Evolutionary conservation across 1,140 invertebrate species (phyloP), one percentile per base, ranked within the genome.

Genomic region (Drosophila elegans): DNA sequence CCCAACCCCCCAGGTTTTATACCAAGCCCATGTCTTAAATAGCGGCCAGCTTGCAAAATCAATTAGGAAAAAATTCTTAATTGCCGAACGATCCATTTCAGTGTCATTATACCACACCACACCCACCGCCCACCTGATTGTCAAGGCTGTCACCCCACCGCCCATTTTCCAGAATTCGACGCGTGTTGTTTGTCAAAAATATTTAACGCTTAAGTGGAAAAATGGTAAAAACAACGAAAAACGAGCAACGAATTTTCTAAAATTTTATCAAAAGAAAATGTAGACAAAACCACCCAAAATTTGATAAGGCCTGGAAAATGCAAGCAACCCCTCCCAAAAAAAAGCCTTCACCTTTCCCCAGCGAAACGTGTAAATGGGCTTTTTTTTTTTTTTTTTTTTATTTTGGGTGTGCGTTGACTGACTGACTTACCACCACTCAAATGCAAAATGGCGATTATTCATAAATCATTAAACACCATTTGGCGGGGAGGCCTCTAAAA

Each of bases 381-480:
- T 83, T 86, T 48, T 12, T 46, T 46, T 29, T 46, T 0, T 1
- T 51, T 76, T 83, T 51, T 52, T 49, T 52, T 83, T 51, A 36
- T 49, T 52, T 51, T 5, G 59, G 75, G 29, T 63, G 38, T 16
- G 68, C 61, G 53, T 72, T 72, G 68, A 72, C 66, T 69, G 66
- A 62, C 57, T 69, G 66, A 69, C 66, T 69, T 69, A 62, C 61
- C 39, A 52, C 49, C 42, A 27, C 51, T 55, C 44, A 91, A 76
- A 91, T 88, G 85, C 83, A 90, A 91, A 91, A 91, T 91, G 90
- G 90, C 90, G 90, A 91, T 91, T 91, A 91, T 91, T 91, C 90
- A 91, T 91, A 91, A 91, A 91, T 91, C 90, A 91, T 91, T 91
- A 91, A 91, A 91, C 90, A 91, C 90, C 90, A 91, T 91, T 91